These are phyloP conservation scores for Taeniopygia guttata DNA, from an alignment of 2,797 vertebrate species.

Conservation along the genomic window DNA sequence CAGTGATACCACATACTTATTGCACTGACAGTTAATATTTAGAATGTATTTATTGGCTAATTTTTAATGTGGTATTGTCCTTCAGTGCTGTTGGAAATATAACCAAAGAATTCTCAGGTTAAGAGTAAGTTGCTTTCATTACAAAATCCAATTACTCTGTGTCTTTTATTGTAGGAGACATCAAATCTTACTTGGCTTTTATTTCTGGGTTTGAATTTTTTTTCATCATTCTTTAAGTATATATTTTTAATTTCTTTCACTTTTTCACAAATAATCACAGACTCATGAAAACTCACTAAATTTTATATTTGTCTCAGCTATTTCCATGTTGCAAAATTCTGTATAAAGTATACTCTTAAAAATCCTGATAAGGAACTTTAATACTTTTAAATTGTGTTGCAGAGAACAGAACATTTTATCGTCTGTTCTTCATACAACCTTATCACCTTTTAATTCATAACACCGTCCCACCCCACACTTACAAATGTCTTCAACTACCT, in stretches of 20 bases:
- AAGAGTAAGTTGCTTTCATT: not conserved
- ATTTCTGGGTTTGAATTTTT: not conserved
- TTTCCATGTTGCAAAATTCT: not conserved
- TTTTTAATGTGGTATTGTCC: not conserved
- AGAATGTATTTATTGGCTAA: not conserved
- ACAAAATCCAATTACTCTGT: not conserved
- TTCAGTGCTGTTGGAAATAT: not conserved
- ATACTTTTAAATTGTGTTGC: not conserved
- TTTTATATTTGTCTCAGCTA: not conserved
- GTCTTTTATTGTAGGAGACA: not conserved
- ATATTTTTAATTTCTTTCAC: not conserved
- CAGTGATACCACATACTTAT: not conserved
- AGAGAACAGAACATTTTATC: not conserved
- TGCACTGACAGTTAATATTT: not conserved
- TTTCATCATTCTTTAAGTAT: not conserved
- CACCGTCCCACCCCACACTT: not conserved
- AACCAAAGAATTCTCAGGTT: not conserved
- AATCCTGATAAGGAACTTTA: not conserved
- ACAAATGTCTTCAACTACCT: not conserved
- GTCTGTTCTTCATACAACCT: not conserved
- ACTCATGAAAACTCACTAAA: not conserved
- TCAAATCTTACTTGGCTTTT: not conserved
- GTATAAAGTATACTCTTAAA: not conserved
- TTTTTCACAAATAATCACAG: not conserved
- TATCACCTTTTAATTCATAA: slow-evolving; percentile 5